Evolutionary conservation across 2,113 vertebrate genomes (phyloP).

Genomic region (Isichthys henryi): DNA sequence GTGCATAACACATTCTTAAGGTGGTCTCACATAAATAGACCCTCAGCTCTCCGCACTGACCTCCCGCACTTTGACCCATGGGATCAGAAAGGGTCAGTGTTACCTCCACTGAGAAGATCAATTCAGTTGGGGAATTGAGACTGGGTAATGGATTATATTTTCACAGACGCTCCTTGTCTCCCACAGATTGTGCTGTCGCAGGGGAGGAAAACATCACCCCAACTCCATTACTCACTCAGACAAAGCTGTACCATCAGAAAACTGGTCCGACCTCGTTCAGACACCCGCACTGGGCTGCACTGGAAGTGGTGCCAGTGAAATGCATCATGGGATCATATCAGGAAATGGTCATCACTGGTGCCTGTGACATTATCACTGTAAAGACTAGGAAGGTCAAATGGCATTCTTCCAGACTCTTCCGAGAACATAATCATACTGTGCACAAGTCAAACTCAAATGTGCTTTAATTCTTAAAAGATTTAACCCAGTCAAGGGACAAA

Average conservation of each 20-base stretch:
- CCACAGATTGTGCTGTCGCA: neutral
- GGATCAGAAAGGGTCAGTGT: neutral
- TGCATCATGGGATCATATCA: neutral
- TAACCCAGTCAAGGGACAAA: neutral
- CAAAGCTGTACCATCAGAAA: neutral
- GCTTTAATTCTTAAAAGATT: neutral
- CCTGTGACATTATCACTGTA: neutral
- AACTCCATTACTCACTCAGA: neutral
- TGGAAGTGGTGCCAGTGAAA: neutral
- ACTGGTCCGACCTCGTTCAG: constrained; percentile 15
- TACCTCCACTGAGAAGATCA: constrained; percentile 13
- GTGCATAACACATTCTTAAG: neutral
- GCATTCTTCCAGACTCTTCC: neutral
- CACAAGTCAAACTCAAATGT: neutral
- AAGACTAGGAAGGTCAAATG: neutral
- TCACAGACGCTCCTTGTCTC: neutral
- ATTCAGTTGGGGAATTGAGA: neutral
- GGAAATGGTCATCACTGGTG: neutral
- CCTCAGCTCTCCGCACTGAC: constrained; percentile 14
- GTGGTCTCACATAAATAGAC: constrained; percentile 14
- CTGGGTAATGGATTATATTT: neutral
- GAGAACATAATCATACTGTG: neutral
- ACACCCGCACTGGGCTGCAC: neutral
- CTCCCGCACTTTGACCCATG: neutral
- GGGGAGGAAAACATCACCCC: neutral